A percentile compares a stretch with the other conserved stretches of the same genome.
Evolutionary conservation across 2,113 vertebrate genomes (phyloP).

Genomic region (Corvus cornix): DNA sequence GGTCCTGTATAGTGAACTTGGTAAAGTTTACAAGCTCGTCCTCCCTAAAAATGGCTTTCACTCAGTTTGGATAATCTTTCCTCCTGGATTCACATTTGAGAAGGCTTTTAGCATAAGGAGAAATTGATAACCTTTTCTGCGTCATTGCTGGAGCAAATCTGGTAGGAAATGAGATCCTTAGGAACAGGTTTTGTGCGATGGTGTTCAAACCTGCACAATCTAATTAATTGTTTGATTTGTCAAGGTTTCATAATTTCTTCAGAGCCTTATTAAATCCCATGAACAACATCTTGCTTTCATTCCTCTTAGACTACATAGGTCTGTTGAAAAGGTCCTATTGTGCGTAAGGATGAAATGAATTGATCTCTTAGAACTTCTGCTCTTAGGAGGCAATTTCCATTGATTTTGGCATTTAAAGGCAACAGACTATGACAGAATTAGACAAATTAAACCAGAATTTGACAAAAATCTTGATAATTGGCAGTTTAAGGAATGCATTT

Average conservation of each 20-base stretch:
- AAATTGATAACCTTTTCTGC: not conserved
- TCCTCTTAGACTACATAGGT: not conserved
- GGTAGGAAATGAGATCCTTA: not conserved
- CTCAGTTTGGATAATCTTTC: not conserved
- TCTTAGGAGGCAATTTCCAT: not conserved
- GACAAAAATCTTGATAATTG: not conserved
- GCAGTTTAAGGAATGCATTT: not conserved
- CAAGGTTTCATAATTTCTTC: not conserved
- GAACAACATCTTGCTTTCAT: not conserved
- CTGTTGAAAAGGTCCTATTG: not conserved
- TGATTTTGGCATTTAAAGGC: not conserved
- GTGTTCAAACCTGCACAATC: not conserved
- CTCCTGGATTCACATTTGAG: not conserved
- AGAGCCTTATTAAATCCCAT: not conserved
- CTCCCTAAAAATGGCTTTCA: not conserved
- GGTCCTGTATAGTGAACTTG: fast-evolving
- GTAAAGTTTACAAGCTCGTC: not conserved
- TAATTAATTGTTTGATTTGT: not conserved
- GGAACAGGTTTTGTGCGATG: not conserved
- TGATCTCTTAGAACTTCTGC: not conserved
- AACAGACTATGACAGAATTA: not conserved
- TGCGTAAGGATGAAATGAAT: not conserved
- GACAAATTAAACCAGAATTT: not conserved
- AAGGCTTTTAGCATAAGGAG: not conserved
- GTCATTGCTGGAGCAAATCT: not conserved